Evolutionary conservation across 2,113 vertebrate species (phyloP).

Genomic region (Phaethon lepturus): DNA sequence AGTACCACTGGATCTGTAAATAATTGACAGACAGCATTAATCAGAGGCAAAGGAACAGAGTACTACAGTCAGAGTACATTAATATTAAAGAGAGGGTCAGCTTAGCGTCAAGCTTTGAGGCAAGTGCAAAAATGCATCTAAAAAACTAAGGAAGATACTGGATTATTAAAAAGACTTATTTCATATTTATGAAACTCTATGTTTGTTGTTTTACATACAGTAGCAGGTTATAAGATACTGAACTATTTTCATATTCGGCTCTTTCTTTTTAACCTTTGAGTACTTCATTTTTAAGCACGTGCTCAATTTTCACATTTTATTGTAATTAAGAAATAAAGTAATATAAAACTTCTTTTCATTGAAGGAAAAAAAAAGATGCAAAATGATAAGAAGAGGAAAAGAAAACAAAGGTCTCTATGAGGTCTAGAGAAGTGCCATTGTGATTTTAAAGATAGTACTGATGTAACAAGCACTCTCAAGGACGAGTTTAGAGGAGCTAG

Average conservation of each 20-base stretch:
- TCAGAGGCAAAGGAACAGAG: slow-evolving; percentile 87
- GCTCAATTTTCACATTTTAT: not conserved
- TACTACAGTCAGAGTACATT: slow-evolving; percentile 71
- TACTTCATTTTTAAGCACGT: not conserved
- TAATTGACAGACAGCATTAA: slow-evolving; percentile 97
- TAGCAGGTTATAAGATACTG: not conserved
- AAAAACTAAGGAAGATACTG: slow-evolving; percentile 38
- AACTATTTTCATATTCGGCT: not conserved
- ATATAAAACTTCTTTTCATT: not conserved
- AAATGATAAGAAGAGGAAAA: not conserved
- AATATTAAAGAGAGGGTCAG: slow-evolving; percentile 72
- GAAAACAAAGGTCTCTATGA: not conserved
- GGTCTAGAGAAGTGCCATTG: not conserved
- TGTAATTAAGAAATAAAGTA: not conserved
- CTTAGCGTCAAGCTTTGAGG: slow-evolving; percentile 76
- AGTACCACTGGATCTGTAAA: slow-evolving; percentile 98
- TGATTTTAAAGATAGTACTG: not conserved
- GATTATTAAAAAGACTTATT: slow-evolving; percentile 60
- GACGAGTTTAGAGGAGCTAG: not conserved
- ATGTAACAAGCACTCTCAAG: not conserved
- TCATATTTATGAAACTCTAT: slow-evolving; percentile 40
- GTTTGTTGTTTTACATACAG: not conserved
- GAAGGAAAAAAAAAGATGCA: not conserved
- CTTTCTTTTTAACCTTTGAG: not conserved
- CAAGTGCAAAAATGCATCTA: slow-evolving; percentile 72